Evolutionary conservation across 2,888 invertebrate genomes (phyloP).

Genomic region (Dicyrtomina minuta): DNA sequence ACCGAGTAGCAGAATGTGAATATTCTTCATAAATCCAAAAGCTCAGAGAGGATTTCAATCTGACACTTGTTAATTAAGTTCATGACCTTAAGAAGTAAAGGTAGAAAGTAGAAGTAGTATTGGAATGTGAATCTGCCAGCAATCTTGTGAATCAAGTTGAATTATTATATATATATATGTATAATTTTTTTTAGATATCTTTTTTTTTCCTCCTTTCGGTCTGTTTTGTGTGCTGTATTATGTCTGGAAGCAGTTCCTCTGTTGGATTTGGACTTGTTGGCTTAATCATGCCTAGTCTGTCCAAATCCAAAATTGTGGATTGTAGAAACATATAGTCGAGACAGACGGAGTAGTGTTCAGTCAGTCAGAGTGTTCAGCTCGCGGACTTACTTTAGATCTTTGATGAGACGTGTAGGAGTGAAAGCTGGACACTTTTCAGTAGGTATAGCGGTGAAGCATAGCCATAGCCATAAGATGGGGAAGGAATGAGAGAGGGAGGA

Average conservation of each 20-base stretch:
- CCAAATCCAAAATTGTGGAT: no score
- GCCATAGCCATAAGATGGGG: background rate
- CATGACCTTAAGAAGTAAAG: slow-evolving; percentile 24
- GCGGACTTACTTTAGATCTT: background rate
- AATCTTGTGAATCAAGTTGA: background rate
- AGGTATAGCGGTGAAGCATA: background rate
- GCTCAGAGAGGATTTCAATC: slow-evolving; percentile 21
- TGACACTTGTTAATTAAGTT: slow-evolving; percentile 35
- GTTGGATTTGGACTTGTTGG: slow-evolving; percentile 16
- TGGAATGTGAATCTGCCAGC: slow-evolving; percentile 12
- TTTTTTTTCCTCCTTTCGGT: background rate
- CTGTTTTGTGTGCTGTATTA: slow-evolving; percentile 9
- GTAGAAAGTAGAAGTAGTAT: background rate
- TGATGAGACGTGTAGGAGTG: slow-evolving; percentile 15
- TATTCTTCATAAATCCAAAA: no score
- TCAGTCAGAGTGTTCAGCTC: background rate
- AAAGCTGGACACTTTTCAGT: background rate
- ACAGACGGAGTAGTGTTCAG: no score
- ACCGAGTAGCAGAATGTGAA: no score
- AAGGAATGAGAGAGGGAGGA: background rate
- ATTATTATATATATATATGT: background rate
- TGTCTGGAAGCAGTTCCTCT: slow-evolving; percentile 21
- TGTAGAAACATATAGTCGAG: background rate
- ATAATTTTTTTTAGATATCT: background rate
- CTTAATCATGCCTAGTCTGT: slow-evolving; percentile 6